phyloP scores from a whole-genome alignment of 2,113 vertebrate genomes.

The Eretmochelys imbricata region DNA sequence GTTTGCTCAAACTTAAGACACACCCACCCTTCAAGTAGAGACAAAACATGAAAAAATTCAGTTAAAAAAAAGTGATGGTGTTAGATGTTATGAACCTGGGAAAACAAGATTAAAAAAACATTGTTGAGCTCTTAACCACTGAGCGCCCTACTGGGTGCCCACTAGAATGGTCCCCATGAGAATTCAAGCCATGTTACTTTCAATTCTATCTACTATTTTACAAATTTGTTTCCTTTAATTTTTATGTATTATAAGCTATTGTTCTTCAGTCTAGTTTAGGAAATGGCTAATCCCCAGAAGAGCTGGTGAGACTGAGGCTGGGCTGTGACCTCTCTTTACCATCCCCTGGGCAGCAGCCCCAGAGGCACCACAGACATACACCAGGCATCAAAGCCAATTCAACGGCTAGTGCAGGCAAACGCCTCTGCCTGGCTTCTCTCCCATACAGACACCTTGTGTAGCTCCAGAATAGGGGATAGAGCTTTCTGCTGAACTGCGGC shows the following conservation, averaged over 20 bases:
- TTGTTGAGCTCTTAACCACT: not conserved
- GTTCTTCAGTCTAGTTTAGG: not conserved
- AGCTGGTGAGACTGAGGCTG: not conserved
- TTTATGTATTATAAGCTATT: not conserved
- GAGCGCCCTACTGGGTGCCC: not conserved
- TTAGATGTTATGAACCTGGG: not conserved
- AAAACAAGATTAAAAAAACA: not conserved
- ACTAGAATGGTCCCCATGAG: not conserved
- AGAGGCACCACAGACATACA: fast-evolving
- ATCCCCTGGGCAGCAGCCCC: not conserved
- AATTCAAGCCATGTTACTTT: not conserved
- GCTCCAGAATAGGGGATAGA: not conserved
- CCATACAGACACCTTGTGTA: not conserved
- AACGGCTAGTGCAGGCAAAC: not conserved
- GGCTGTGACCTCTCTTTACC: not conserved
- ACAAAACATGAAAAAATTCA: not conserved
- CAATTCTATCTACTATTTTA: not conserved
- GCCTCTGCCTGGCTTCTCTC: not conserved
- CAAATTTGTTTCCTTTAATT: not conserved
- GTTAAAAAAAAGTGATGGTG: not conserved
- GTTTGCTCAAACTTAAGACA: not conserved
- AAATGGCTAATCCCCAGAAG: not conserved
- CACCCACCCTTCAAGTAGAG: not conserved
- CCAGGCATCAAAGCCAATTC: not conserved
- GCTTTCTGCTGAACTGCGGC: not conserved